Evolutionary conservation across 1,140 invertebrate species (phyloP), one percentile per base, ranked within the genome.

Genomic region (Zaprionus lachaisei): DNA sequence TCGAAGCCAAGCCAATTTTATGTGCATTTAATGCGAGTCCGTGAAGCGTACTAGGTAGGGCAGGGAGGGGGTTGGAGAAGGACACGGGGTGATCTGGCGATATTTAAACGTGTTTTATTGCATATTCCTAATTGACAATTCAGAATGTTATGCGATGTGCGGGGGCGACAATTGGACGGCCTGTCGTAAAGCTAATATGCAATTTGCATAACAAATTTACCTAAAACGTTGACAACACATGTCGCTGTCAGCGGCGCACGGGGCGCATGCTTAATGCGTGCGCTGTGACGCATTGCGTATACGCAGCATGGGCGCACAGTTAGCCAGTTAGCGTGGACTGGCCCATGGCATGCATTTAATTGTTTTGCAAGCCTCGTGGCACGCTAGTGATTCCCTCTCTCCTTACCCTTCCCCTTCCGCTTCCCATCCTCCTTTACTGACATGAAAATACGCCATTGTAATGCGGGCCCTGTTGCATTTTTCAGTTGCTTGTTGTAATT

Each of bases 201-300:
- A 91, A 91, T 91, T 91, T 91, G 87, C 87, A 91, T 91, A 89
- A 91, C 83, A 91, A 91, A 91, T 91, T 91, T 68, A 73, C 70
- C 74, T 87, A 91, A 81, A 91, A 87, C 78, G 80, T 64, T 81
- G 82, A 83, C 83, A 91, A 79, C 83, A 79, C 83, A 80, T 86
- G 83, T 83, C 77, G 80, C 76, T 34, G 37, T 60, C 49, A 44
- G 31, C 28, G 77, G 26, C 41, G 14, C 55, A 69, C 57, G 80
- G 49, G 51, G 68, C 72, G 76, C 62, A 47, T 60, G 62, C 70
- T 79, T 83, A 87, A 89, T 83, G 69, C 72, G 22, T 38, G 49
- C 34, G 38, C 34, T 44, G 34, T 54, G n/a, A 37, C 38, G 51
- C 56, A 55, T 67, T 84, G 81, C 85, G 84, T 81, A 89, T 87